phyloP scores from a whole-genome alignment of 1,140 invertebrate species.

The Drosophila albomicans region DNA sequence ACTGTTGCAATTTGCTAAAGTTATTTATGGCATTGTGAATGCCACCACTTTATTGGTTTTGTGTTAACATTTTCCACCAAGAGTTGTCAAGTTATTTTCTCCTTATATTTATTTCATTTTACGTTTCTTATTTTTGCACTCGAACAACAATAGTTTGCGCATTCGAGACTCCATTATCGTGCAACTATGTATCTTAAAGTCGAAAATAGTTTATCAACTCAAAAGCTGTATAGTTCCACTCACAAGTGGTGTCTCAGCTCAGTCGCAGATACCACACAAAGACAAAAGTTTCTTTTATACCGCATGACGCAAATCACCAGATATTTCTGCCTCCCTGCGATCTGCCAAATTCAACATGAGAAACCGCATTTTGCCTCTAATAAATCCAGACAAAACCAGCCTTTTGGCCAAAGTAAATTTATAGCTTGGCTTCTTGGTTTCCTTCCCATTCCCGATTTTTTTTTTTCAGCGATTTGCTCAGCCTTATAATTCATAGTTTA shows the following conservation, averaged over 20 bases:
- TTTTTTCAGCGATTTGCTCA: constrained; percentile 71
- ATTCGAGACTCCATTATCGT: constrained; percentile 1
- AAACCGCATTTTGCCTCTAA: constrained; percentile 72
- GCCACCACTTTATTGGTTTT: constrained; percentile 11
- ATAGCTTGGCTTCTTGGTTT: constrained; percentile 54
- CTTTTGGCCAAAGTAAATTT: constrained; percentile 77
- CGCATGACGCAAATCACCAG: constrained; percentile 38
- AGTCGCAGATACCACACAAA: constrained; percentile 18
- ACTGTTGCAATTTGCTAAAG: constrained; percentile 49
- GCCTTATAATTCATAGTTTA: constrained; percentile 80
- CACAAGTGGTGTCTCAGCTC: constrained; percentile 11
- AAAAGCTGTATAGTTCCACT: background rate
- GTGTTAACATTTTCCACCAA: constrained; percentile 20
- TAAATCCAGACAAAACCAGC: constrained; percentile 73
- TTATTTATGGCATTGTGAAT: constrained; percentile 20
- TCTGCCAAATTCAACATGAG: constrained; percentile 62
- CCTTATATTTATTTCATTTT: background rate
- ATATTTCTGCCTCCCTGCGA: constrained; percentile 33
- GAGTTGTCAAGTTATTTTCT: background rate
- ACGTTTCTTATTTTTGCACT: too few species aligned
- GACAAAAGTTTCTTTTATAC: constrained; percentile 47
- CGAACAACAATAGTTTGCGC: background rate
- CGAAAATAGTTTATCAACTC: constrained; percentile 11
- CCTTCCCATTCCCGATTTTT: background rate
- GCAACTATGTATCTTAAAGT: constrained; percentile 9